A percentile compares a stretch with the other conserved stretches of the same genome.
Conservation (phyloP, 2,888 invertebrate species). For the Ornithoptera priamus region DNA sequence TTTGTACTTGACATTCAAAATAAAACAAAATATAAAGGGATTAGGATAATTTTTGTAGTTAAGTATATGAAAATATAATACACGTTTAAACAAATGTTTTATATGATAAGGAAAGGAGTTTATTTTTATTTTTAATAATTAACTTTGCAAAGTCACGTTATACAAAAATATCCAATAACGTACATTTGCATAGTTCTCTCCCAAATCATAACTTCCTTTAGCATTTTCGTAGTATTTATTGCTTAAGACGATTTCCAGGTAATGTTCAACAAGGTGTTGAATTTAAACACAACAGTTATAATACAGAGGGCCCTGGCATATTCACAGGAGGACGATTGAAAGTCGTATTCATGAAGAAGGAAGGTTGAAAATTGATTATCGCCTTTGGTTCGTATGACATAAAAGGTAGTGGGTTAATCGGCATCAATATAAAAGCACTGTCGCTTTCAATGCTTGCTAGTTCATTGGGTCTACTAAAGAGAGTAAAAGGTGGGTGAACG, state of each 20-base stretch:
- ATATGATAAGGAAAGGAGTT: no score
- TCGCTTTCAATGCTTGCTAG: slow-evolving; percentile 71
- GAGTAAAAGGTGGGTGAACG: slow-evolving; percentile 76
- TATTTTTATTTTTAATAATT: no score
- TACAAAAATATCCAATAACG: no score
- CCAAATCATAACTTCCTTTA: slow-evolving; percentile 41
- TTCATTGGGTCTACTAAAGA: slow-evolving; percentile 67
- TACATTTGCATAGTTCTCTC: no score
- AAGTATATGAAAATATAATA: no score
- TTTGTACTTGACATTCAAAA: no score
- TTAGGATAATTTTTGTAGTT: no score
- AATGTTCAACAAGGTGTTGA: slow-evolving; percentile 47
- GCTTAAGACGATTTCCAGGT: slow-evolving; percentile 59
- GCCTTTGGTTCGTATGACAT: slow-evolving; percentile 52
- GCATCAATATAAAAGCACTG: slow-evolving; percentile 74
- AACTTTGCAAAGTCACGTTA: no score
- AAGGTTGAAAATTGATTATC: slow-evolving; percentile 55
- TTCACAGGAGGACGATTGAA: slow-evolving; percentile 30
- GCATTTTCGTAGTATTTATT: slow-evolving; percentile 45
- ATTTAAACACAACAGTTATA: slow-evolving; percentile 27
- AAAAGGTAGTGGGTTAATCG: slow-evolving; percentile 70
- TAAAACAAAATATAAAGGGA: no score
- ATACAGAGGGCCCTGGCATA: slow-evolving; percentile 37
- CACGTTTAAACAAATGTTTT: no score
- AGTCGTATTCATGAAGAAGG: slow-evolving; percentile 37